Conservation (phyloP, 2,113 vertebrate genomes). For the Dipodomys stephensi region DNA sequence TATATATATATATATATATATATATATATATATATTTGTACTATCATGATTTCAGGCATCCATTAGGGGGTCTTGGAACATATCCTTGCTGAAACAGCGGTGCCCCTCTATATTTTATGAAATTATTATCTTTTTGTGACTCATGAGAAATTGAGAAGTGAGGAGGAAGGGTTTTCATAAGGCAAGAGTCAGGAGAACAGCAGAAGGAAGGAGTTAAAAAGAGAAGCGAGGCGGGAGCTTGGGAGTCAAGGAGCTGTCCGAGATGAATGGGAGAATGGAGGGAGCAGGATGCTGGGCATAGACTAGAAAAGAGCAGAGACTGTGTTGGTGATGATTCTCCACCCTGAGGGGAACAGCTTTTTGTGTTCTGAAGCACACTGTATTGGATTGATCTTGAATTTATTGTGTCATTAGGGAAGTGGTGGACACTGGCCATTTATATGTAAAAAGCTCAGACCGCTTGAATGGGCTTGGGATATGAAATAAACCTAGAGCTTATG, state of each 20-base stretch:
- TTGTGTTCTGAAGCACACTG: not conserved
- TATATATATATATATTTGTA: not conserved
- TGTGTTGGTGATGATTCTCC: not conserved
- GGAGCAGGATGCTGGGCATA: not conserved
- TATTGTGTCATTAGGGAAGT: not conserved
- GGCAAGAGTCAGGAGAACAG: not conserved
- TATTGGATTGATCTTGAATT: not conserved
- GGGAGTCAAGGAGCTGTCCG: too few relatives aligned
- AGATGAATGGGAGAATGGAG: not conserved
- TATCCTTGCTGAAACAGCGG: not conserved
- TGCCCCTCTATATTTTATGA: not conserved
- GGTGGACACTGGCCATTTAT: too few relatives aligned
- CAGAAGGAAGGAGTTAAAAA: too few relatives aligned
- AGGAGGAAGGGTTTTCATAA: not conserved
- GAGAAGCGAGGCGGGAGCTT: not conserved
- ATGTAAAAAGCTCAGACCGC: not conserved
- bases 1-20: not conserved
- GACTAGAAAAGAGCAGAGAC: not conserved
- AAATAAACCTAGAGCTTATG: not conserved
- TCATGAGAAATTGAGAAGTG: not conserved
- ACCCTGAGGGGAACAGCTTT: not conserved
- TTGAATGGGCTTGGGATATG: not conserved
- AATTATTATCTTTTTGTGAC: not conserved
- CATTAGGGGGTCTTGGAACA: not conserved
- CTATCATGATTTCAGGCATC: not conserved